Evolutionary conservation across 2,797 vertebrate genomes (phyloP).

Genomic region (Enteromius fasciolatus): DNA sequence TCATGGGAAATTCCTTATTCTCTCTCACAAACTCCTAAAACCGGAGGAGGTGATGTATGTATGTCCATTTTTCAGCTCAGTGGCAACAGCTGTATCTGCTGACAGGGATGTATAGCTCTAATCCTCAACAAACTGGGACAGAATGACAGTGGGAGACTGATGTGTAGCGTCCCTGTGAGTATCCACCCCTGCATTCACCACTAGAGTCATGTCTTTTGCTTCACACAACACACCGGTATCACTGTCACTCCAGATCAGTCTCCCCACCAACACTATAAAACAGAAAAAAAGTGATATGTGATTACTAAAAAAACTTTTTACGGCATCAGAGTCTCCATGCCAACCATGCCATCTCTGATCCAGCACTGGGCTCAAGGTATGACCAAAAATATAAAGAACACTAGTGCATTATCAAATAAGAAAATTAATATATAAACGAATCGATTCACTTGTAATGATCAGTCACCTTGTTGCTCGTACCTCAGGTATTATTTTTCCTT

Average conservation of each 20-base stretch:
- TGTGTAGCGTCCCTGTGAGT: background rate
- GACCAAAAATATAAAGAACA: background rate
- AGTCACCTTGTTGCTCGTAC: too few relatives aligned
- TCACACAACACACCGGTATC: background rate
- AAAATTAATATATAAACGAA: background rate
- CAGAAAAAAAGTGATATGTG: background rate
- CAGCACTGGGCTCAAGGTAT: background rate
- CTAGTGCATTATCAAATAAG: background rate
- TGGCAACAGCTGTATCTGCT: conserved; percentile 40
- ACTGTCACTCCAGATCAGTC: background rate
- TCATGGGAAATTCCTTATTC: background rate
- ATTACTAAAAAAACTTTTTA: background rate
- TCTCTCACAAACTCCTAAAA: background rate
- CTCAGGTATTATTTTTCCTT: too few relatives aligned
- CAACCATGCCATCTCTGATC: background rate
- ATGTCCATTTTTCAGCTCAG: conserved; percentile 35
- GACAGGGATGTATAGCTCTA: conserved; percentile 23
- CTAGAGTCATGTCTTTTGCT: conserved; percentile 4
- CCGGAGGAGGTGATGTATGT: conserved; percentile 42
- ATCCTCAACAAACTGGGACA: conserved; percentile 34
- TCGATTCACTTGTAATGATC: background rate
- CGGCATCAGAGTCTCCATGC: background rate
- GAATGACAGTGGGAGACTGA: conserved; percentile 8
- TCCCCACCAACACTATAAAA: background rate
- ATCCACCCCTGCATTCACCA: background rate